Evolutionary conservation across 2,888 invertebrate species (phyloP).

Genomic region (Linhomoeus sp.): DNA sequence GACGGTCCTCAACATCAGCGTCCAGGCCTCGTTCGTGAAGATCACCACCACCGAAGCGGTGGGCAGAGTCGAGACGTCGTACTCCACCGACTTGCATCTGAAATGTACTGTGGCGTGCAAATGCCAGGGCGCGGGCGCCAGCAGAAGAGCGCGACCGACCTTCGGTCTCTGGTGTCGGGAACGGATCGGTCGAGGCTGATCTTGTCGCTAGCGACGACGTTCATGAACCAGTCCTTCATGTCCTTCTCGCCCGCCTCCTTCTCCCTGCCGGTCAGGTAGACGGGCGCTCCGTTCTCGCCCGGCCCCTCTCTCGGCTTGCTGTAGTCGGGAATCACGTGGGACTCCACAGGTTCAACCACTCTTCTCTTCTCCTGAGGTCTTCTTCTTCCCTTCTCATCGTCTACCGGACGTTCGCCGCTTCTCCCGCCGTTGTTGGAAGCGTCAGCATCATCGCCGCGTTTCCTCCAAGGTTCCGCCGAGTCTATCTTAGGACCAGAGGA

Average conservation of each 20-base stretch:
- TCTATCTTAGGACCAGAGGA: too few species aligned
- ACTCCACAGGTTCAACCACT: too few species aligned
- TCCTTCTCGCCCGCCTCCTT: constrained; percentile 9
- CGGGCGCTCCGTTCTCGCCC: constrained; percentile 15
- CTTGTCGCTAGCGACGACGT: constrained; percentile 30
- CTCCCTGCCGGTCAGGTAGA: constrained; percentile 12
- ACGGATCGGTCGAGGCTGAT: constrained; percentile 33
- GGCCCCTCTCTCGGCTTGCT: constrained; percentile 8
- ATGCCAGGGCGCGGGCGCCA: too few species aligned
- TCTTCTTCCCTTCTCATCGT: too few species aligned
- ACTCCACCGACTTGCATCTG: constrained; percentile 42
- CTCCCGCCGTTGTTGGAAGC: too few species aligned
- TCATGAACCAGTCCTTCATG: constrained; percentile 23
- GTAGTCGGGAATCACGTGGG: constrained; percentile 8
- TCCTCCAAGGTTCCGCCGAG: too few species aligned
- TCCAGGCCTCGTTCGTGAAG: constrained; percentile 75
- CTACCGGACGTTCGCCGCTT: too few species aligned
- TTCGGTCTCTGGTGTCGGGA: constrained; percentile 29
- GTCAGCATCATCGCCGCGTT: too few species aligned
- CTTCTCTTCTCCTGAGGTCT: too few species aligned
- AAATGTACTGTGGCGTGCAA: background rate
- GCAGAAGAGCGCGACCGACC: constrained; percentile 15
- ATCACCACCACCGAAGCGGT: constrained; percentile 50
- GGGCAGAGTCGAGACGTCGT: constrained; percentile 43
- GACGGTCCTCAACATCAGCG: constrained; percentile 59